Evolutionary conservation across 2,797 vertebrate genomes (phyloP).

Genomic region (Lepilemur ruficaudatus): DNA sequence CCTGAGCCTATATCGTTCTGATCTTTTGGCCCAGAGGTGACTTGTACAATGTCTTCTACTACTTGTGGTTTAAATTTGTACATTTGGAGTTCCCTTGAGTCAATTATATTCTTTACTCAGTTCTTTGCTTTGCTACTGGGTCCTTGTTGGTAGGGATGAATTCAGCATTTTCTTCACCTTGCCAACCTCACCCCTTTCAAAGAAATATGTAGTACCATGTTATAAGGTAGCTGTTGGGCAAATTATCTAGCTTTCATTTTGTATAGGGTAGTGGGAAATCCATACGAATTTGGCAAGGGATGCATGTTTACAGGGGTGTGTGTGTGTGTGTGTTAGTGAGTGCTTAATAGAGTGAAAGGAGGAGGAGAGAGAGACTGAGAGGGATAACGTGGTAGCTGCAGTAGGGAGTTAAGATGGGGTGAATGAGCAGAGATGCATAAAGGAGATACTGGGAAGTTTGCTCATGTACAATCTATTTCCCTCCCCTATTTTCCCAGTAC

Average conservation of each 20-base stretch:
- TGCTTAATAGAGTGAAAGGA: not conserved
- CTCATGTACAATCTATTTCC: not conserved
- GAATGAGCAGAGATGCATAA: not conserved
- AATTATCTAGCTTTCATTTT: not conserved
- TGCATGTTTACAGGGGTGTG: not conserved
- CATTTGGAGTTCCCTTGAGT: not conserved
- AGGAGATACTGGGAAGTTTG: not conserved
- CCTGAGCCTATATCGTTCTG: not conserved
- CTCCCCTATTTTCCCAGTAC: not conserved
- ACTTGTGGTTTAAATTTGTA: not conserved
- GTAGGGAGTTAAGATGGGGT: not conserved
- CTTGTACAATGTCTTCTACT: not conserved
- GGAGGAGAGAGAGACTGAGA: not conserved
- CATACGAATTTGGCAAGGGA: not conserved
- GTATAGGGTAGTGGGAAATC: not conserved
- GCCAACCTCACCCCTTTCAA: not conserved
- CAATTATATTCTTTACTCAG: not conserved
- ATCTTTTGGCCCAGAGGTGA: not conserved
- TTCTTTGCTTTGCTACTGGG: not conserved
- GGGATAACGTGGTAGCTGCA: not conserved
- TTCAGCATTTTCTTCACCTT: not conserved
- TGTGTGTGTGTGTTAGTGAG: not conserved
- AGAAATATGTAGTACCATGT: not conserved
- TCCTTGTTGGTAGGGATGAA: not conserved
- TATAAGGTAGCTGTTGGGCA: not conserved